phyloP scores from a whole-genome alignment of 1,140 invertebrate genomes.

The Hesperophylax magnus region DNA sequence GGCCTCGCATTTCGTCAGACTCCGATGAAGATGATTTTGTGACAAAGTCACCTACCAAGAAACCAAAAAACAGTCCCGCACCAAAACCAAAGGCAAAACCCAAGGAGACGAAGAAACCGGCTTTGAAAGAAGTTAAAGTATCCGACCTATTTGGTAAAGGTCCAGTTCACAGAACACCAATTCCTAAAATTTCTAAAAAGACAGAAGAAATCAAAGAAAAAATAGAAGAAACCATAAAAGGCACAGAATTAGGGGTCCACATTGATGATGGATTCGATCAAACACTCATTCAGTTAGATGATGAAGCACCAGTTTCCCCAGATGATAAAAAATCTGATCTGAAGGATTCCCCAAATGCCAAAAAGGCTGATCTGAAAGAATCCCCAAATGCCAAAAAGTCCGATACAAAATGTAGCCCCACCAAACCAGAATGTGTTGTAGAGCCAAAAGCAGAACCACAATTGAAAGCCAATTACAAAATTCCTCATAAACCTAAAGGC shows the following conservation, averaged over 20 bases:
- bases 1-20: conserved; percentile 60
- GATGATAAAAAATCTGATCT: not conserved
- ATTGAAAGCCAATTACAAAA: conserved; percentile 17
- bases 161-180: conserved; percentile 63
- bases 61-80: not conserved
- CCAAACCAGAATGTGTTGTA: not conserved
- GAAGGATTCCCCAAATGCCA: not conserved
- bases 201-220: conserved; percentile 60
- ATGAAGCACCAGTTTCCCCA: not conserved
- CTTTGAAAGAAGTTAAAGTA: conserved; percentile 63
- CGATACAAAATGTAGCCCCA: not conserved
- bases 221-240: conserved; percentile 40
- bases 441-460: not conserved
- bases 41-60: conserved; percentile 42
- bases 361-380: not conserved
- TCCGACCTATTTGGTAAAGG: conserved; percentile 63
- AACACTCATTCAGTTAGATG: conserved; percentile 70
- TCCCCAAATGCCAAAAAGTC: not conserved
- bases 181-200: conserved; percentile 14
- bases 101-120: conserved; percentile 54
- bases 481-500: not conserved
- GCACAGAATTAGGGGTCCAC: conserved; percentile 70
- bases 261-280: conserved; percentile 79
- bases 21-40: conserved; percentile 63
- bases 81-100: conserved; percentile 55